Evolutionary conservation across 2,888 invertebrate species (phyloP), one percentile per base, ranked within the genome.

Genomic region (Acleris holmiana): DNA sequence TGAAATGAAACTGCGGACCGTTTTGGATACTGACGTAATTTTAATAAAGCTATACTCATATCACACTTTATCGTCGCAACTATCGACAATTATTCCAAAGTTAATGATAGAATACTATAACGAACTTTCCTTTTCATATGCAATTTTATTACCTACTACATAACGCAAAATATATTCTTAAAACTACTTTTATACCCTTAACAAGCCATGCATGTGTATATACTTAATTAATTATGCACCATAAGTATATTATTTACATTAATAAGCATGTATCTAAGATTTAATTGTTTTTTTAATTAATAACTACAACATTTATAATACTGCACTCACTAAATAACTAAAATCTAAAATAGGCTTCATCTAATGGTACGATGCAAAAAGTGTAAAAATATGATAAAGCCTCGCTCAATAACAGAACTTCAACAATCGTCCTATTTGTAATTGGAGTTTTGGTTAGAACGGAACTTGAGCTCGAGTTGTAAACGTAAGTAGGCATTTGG

Each of bases 221-320:
- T 41, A 58, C 15, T 15, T 49, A 23, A 62, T 46, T 47, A 19
- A 53, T 58, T 58, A 78, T 76, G 77, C 79, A 77, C 73, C 74
- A 73, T 41, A 51, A 55, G 15, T 57, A 51, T 57, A 62, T 48
- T 67, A 59, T 57, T 48, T 35, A 61, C 67, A 69, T 73, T 74
- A 78, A 76, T 73, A 79, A 81, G 81, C 82, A 79, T 77, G 8
- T 75, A 77, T 73, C 76, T 79, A 77, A 68, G 72, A 74, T 72
- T 76, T 10, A 23, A 48, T 49, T 18, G 8, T 41, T 61, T 40
- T 19, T 6, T 44, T 41, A 44, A 54, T 53, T 55, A 55, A 75
- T 75, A 75, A 67, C 70, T 63, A 80, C 74, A 70, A 67, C 73
- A 77, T 83, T 83, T 78, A 82, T 89, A 89, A 88, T 89, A 89